These are phyloP conservation scores for Leptura quadrifasciata DNA, from an alignment of 2,888 invertebrate genomes.

Conservation along the genomic window DNA sequence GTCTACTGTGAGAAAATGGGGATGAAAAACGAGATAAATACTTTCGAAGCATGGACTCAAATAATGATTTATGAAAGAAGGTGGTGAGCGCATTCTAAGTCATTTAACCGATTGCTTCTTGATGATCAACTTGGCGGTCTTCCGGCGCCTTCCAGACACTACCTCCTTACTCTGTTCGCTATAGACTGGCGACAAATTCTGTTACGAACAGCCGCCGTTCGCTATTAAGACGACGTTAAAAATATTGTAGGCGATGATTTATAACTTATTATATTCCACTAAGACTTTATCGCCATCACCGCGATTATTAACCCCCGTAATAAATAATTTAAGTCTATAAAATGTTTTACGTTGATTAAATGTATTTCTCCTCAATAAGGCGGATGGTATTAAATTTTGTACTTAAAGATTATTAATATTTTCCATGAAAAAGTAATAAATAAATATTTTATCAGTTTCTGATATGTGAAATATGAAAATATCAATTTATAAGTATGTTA, in stretches of 20 bases:
- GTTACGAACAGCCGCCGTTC: constrained; percentile 8
- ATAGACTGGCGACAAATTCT: constrained; percentile 8
- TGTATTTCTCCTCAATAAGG: not conserved
- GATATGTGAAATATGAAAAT: too few species aligned
- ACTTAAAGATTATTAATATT: not conserved
- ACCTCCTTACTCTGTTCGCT: not conserved
- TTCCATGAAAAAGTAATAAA: too few species aligned
- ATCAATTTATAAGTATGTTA: too few species aligned
- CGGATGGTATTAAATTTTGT: not conserved
- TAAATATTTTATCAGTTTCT: too few species aligned
- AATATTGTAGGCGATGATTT: constrained; percentile 37
- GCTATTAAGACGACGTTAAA: constrained; percentile 25
- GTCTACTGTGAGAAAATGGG: not conserved
- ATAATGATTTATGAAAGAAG: constrained; percentile 30
- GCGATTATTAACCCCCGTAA: not conserved
- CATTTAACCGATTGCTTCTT: constrained; percentile 37
- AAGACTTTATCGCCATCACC: constrained; percentile 25
- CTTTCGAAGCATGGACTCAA: constrained; percentile 12
- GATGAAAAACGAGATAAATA: constrained; percentile 24
- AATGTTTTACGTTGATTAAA: not conserved
- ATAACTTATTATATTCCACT: constrained; percentile 35
- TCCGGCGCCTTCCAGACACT: constrained; percentile 19
- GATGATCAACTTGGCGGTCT: constrained; percentile 25
- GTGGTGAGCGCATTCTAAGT: constrained; percentile 30
- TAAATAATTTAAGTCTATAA: constrained; percentile 15